Evolutionary conservation across 2,888 invertebrate genomes (phyloP), one percentile per base, ranked within the genome.

Genomic region (Hemicrepidius hirtus): DNA sequence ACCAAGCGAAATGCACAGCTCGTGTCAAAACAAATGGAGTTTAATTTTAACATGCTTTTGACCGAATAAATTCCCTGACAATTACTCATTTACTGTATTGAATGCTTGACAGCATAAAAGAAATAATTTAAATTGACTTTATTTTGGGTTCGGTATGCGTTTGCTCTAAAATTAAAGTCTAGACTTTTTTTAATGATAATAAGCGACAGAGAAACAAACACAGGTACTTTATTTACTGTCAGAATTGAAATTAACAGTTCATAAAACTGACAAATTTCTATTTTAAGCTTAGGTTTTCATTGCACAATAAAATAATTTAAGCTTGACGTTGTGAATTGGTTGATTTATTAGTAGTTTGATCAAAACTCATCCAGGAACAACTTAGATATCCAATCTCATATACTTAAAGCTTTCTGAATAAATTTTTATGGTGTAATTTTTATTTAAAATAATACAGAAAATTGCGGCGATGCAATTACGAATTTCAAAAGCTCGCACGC

Each of bases 11-110:
- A 70, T 60, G 41, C 60, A 60, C 66, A 66, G 28, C 46, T 71
- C 50, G 71, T 66, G 66, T 71, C 71, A 66, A 64, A 65, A 71
- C 71, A 71, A 71, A 71, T 71, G 60, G 65, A 60, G 44, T 50
- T 59, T 50, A 50, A 44, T 65, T 65, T 70, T 64, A 64, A 65
- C 41, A 57, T 65, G 32, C 35, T 63, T 69, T 69, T 69, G 63
- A 55, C 28, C 63, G 35, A 53, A 55, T 62, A 69, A 63, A 69
- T 68, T 63, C 63, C 62, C 21, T 44, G 37, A 10, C 55, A 32
- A 66, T 66, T 55, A 66, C 32, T 66, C 57, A 66, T 66, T 55
- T 66, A 66, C 28, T 64, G 28, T 57, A 16, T 57, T 66, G 55
- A 66, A 24, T 66, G 55, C 28, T 20, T 66, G 66, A 66, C 66